Evolutionary conservation across 2,113 vertebrate species (phyloP), one percentile per base, ranked within the genome.

Genomic region (Reinhardtius hippoglossoides): DNA sequence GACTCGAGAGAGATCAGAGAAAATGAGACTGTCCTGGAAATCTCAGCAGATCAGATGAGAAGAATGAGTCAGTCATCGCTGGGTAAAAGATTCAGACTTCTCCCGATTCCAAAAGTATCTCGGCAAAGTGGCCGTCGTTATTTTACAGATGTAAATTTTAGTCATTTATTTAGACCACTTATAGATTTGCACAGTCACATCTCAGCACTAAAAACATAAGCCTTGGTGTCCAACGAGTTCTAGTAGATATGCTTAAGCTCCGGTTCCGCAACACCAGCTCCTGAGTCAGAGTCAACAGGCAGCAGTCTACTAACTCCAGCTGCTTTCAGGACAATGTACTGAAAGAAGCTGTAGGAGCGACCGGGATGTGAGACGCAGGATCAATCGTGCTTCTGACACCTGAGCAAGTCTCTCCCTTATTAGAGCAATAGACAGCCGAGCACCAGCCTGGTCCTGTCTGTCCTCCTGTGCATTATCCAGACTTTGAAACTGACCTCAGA

Each of bases 31-130:
- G 74, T 23, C 73, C 58, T 77, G 86, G 84, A 86, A 74, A 76
- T 78, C 81, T 78, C 64, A 81, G 82, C 70, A 82, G 66, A 86
- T 84, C 65, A 80, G 63, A 78, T 55, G 31, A 85, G 67, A 78
- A 63, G 72, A 73, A 79, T 82, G 66, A 42, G 10, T n/a, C n/a
- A 74, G 73, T 78, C 66, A 79, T 35, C 50, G 9, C 58, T n/a
- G 61, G 57, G 40, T 67, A 56, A 62, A 83, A 76, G 48, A 84
- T 59, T 81, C 58, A 40, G 67, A 85, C 76, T 81, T 85, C 35
- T 80, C 21, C 26, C 46, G 24, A 44, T 60, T 64, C 73, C 64
- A 64, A 76, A 31, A 83, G 73, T 84, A 86, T 62, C 69, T 57
- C 62, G 42, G 71, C 23, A 57, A 81, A 57, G 3, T 44, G 59